Evolutionary conservation across 2,888 invertebrate genomes (phyloP).

Genomic region (Papilio gigon): DNA sequence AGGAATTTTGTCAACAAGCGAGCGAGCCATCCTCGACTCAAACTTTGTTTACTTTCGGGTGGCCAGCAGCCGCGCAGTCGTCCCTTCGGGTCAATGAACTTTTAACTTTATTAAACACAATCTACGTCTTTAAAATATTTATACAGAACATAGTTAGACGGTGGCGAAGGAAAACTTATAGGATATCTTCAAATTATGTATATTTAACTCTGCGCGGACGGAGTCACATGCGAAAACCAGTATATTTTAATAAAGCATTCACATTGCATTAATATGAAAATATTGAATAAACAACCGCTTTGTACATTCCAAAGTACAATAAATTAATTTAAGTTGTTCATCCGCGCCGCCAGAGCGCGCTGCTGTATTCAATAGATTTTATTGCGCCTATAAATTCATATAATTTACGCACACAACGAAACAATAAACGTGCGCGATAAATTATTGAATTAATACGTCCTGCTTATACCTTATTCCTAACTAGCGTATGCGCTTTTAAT

Average conservation of each 20-base stretch:
- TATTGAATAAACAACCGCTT: not conserved
- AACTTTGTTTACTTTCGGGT: constrained; percentile 17
- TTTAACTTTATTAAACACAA: not conserved
- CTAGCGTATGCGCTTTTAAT: not conserved
- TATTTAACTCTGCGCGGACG: no score
- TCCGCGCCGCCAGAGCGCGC: constrained; percentile 43
- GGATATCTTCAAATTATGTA: not conserved
- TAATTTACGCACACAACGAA: constrained; percentile 47
- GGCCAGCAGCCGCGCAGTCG: not conserved
- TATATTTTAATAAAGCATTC: not conserved
- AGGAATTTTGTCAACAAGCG: not conserved
- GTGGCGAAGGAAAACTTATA: not conserved
- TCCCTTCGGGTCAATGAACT: constrained; percentile 8
- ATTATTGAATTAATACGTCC: constrained; percentile 43
- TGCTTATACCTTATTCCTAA: constrained; percentile 18
- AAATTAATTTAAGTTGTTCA: constrained; percentile 45
- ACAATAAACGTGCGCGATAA: constrained; percentile 37
- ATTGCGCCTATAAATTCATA: constrained; percentile 55
- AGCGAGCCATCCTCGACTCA: constrained; percentile 2
- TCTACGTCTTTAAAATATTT: not conserved
- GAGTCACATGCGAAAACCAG: no score
- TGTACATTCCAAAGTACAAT: constrained; percentile 37
- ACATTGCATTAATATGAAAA: not conserved
- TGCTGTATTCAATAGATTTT: constrained; percentile 53
- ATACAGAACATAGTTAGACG: not conserved